phyloP scores from a whole-genome alignment of 2,113 vertebrate genomes.

The Dicentrarchus labrax region DNA sequence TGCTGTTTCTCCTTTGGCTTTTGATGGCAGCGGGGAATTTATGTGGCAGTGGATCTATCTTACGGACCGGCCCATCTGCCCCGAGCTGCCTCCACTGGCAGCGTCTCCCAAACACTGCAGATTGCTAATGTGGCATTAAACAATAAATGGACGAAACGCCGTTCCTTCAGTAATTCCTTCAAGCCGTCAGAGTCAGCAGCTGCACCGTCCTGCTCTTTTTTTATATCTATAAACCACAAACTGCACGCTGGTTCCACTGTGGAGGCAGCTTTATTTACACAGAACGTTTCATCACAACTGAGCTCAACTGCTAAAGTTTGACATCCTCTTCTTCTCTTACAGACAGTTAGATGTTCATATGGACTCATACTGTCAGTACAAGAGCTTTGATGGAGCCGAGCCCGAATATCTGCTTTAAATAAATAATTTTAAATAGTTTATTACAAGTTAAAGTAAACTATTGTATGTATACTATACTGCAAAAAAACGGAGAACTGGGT shows the following conservation, averaged over 20 bases:
- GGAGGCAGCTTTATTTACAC: neutral
- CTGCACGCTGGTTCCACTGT: slow-evolving; percentile 8
- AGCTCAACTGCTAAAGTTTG: no score
- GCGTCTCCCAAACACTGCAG: slow-evolving; percentile 72
- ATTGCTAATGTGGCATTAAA: slow-evolving; percentile 86
- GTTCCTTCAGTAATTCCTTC: slow-evolving; percentile 76
- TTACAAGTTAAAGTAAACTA: no score
- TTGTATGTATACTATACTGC: no score
- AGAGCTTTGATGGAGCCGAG: no score
- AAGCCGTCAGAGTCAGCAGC: slow-evolving; percentile 65
- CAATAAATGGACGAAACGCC: slow-evolving; percentile 76
- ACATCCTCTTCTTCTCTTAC: no score
- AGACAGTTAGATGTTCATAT: no score
- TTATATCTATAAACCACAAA: slow-evolving; percentile 43
- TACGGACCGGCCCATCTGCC: slow-evolving; percentile 84
- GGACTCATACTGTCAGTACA: no score
- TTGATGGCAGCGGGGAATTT: slow-evolving; percentile 80
- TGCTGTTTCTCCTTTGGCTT: slow-evolving; percentile 71
- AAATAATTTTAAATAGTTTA: no score
- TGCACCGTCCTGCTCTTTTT: slow-evolving; percentile 45
- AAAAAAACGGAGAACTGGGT: no score
- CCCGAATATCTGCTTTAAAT: no score
- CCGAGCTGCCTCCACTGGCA: slow-evolving; percentile 77
- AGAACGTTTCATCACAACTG: no score
- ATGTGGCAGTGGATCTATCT: slow-evolving; percentile 84